phyloP scores from a whole-genome alignment of 2,888 invertebrate genomes.

The Metopia argyrocephala region DNA sequence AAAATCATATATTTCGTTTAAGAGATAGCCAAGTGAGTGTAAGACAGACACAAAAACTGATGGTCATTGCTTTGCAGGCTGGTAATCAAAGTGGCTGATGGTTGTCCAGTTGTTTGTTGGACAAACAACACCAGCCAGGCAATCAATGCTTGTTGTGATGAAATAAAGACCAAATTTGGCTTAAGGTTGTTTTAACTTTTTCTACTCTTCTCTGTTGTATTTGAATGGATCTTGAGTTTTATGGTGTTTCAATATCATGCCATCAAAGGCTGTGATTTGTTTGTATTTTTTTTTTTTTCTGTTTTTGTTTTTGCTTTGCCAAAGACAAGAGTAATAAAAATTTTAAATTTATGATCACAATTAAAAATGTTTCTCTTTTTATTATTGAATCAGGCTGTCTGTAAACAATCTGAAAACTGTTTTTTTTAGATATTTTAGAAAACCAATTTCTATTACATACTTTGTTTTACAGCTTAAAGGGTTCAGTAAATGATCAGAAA shows the following conservation, averaged over 20 bases:
- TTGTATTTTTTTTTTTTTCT: constrained; percentile 8
- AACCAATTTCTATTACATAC: constrained; percentile 12
- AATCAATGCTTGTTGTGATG: constrained; percentile 28
- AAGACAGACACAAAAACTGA: constrained; percentile 1
- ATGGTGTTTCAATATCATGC: not conserved
- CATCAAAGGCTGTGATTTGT: not conserved
- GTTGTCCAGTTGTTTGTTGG: constrained; percentile 1
- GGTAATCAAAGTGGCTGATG: not conserved
- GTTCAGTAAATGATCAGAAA: constrained; percentile 35
- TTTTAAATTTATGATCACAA: constrained; percentile 63
- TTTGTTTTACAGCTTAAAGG: not conserved
- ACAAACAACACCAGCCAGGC: constrained; percentile 21
- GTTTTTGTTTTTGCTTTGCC: constrained; percentile 1
- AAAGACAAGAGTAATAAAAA: constrained; percentile 54
- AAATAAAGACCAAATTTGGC: constrained; percentile 38
- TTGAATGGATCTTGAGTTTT: too few relatives aligned
- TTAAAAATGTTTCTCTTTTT: constrained; percentile 57
- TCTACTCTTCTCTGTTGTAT: not conserved
- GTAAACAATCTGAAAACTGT: not conserved
- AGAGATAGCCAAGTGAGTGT: constrained; percentile 14
- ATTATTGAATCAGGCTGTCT: not conserved
- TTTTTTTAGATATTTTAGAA: not conserved
- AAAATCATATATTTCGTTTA: not conserved
- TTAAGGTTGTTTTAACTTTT: constrained; percentile 11
- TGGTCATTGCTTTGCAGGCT: not conserved